Evolutionary conservation across 2,888 invertebrate species (phyloP).

Genomic region (Catocala fraxini): DNA sequence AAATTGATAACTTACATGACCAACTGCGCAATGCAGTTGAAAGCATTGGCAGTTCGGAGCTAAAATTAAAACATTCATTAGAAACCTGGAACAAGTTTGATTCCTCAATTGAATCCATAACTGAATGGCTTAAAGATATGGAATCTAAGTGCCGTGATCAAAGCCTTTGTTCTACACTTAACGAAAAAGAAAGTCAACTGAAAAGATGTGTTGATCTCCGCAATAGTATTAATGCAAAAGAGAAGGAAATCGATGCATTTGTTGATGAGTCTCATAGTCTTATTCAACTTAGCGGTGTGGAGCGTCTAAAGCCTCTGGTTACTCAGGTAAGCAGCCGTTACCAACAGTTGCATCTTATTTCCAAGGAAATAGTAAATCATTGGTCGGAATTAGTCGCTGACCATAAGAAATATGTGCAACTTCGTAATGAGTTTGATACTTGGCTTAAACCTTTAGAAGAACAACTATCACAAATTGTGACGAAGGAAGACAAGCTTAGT

Average conservation of each 20-base stretch:
- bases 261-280: constrained; percentile 96
- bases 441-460: constrained; percentile 94
- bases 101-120: constrained; percentile 92
- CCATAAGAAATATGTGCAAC: constrained; percentile 92
- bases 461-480: constrained; percentile 88
- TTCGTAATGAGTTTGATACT: constrained; percentile 91
- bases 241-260: constrained; percentile 95
- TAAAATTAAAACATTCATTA: constrained; percentile 91
- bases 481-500: constrained; percentile 89
- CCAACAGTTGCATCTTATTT: constrained; percentile 92
- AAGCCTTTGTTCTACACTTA: constrained; percentile 92
- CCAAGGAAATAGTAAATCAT: constrained; percentile 95
- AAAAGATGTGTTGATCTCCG: constrained; percentile 91
- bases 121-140: constrained; percentile 95
- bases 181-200: constrained; percentile 93
- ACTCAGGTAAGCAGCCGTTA: constrained; percentile 96
- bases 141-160: constrained; percentile 96
- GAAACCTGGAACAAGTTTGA: constrained; percentile 97
- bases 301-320: constrained; percentile 94
- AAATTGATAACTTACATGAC: constrained; percentile 90
- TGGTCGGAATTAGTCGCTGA: constrained; percentile 95
- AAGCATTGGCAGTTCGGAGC: constrained; percentile 90
- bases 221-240: constrained; percentile 92
- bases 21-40: constrained; percentile 90
- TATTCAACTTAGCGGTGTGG: constrained; percentile 94